A percentile compares a stretch with the other conserved stretches of the same genome.
phyloP scores from a whole-genome alignment of 2,113 vertebrate species.

The Strix aluco region DNA sequence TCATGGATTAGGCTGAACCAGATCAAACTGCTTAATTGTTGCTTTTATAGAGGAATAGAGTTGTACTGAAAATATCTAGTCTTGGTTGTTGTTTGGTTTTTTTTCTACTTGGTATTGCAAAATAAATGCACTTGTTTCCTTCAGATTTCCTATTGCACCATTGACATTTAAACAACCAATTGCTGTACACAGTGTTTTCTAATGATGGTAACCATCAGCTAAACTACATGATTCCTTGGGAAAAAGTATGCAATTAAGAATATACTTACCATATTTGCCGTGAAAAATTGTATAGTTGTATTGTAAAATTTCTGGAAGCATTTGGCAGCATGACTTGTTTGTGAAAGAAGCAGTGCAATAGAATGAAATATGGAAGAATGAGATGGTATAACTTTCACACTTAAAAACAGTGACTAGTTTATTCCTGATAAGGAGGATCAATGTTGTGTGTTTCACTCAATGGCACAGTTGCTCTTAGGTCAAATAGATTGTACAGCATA shows the following conservation, averaged over 20 bases:
- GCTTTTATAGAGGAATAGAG: neutral
- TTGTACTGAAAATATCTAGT: neutral
- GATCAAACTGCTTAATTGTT: neutral
- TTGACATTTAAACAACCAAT: neutral
- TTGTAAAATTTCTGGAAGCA: slow-evolving; percentile 27
- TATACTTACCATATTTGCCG: neutral
- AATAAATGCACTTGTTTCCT: neutral
- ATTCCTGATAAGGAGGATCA: neutral
- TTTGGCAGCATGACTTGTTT: neutral
- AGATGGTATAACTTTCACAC: neutral
- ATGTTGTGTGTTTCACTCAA: neutral
- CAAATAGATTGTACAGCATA: neutral
- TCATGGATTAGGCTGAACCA: neutral
- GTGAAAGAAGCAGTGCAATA: neutral
- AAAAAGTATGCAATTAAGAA: slow-evolving; percentile 3
- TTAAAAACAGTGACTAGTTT: neutral
- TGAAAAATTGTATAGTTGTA: neutral
- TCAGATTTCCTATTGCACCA: neutral
- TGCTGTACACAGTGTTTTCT: neutral
- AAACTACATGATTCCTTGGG: neutral
- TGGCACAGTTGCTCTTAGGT: neutral
- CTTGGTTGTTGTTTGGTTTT: neutral
- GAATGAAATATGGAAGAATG: neutral
- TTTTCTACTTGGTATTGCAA: neutral
- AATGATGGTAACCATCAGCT: neutral